Evolutionary conservation across 2,113 vertebrate species (phyloP), one percentile per base, ranked within the genome.

Genomic region (Poeciliopsis prolifica): DNA sequence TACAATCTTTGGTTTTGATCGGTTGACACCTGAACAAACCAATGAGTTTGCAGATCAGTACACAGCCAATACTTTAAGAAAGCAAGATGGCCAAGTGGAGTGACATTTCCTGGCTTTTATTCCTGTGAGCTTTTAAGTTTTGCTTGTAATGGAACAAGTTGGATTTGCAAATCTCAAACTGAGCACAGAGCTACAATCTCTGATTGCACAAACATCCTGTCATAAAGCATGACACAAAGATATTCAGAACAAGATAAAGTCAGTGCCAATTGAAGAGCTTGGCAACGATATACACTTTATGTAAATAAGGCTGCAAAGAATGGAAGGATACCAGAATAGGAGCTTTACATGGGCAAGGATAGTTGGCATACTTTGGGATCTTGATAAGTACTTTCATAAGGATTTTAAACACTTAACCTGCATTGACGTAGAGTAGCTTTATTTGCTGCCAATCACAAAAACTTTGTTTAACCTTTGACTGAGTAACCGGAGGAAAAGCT

Each of bases 401-500:
- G 2, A 26, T 72, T 65, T 75, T 29, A n/a, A 48, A 62, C 61
- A 71, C 51, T 24, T 63, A 42, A 63, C n/a, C n/a, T 1, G 10
- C 35, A 73, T 12, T 61, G 61, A 62, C 24, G 17, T 10, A 33
- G 9, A 42, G 14, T 13, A 4, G 61, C 60, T 65, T 68, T 24
- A 24, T 29, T 6, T 62, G 64, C 22, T 60, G 61, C 35, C 71
- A 37, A 68, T 66, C 24, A 64, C 22, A 26, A 64, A 66, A 77
- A 68, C 40, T 71, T 81, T 70, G 26, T 68, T 72, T 35, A 63
- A 69, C 44, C 29, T 60, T 35, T 0, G 0, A 73, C 68, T 30
- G 2, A 42, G 4, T 77, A 75, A 40, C 61, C 33, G 2, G 40
- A 77, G 42, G 54, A 78, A 69, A 58, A 60, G 11, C 75, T 71